Conservation (phyloP, 2,113 vertebrate species). For the Datnioides undecimradiatus region DNA sequence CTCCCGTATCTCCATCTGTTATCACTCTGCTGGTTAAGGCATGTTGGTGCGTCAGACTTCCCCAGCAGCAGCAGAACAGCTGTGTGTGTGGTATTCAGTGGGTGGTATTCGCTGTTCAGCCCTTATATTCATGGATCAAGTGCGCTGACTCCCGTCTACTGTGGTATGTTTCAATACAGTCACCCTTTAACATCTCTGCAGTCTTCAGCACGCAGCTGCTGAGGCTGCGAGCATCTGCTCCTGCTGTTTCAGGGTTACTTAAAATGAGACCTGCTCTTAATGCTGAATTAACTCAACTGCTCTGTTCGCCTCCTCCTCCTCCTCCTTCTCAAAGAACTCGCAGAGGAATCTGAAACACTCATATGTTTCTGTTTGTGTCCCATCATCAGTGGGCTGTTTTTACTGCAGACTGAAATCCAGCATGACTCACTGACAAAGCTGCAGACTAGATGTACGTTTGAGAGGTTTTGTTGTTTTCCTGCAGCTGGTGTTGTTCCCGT, state of each 20-base stretch:
- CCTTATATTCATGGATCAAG: constrained; percentile 77
- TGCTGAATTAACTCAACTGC: constrained; percentile 71
- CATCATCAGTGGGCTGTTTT: constrained; percentile 20
- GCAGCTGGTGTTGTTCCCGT: background rate
- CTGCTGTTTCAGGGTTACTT: constrained; percentile 62
- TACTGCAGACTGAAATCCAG: background rate
- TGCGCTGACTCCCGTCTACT: constrained; percentile 76
- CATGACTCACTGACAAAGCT: constrained; percentile 13
- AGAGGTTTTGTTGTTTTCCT: background rate
- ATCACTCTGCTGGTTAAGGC: constrained; percentile 64
- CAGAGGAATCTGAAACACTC: constrained; percentile 61
- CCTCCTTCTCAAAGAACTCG: constrained; percentile 43
- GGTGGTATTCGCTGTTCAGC: constrained; percentile 76
- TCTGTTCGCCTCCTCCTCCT: constrained; percentile 36
- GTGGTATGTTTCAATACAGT: constrained; percentile 60
- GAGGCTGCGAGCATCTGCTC: constrained; percentile 70
- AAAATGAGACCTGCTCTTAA: constrained; percentile 62
- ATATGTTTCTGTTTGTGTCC: constrained; percentile 31
- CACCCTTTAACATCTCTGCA: constrained; percentile 46
- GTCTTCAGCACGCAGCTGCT: constrained; percentile 58
- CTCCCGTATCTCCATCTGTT: constrained; percentile 70
- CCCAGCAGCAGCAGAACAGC: constrained; percentile 58
- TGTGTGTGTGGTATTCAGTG: constrained; percentile 83
- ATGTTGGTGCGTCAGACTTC: constrained; percentile 33
- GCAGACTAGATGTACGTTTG: background rate